Percentiles rank a stretch among this genome's conserved stretches.
phyloP scores from a whole-genome alignment of 1,140 invertebrate species.

The Agraylea sexmaculata region DNA sequence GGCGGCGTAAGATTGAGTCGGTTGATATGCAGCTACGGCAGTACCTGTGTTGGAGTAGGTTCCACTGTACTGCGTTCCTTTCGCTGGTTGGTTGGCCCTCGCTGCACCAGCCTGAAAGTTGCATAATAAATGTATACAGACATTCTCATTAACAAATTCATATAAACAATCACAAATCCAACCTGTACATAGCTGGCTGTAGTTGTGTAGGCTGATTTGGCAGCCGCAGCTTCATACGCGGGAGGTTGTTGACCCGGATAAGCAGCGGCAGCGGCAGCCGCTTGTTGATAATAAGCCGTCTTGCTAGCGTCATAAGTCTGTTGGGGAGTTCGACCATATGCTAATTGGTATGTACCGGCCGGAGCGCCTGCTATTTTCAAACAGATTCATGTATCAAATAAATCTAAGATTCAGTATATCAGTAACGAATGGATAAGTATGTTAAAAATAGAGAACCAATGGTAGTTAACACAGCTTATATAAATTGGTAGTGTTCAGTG shows the following conservation, averaged over 20 bases:
- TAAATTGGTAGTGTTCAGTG: too few relatives aligned
- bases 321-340: constrained; percentile 39
- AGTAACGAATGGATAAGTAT: too few relatives aligned
- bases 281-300: constrained; percentile 57
- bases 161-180: constrained; percentile 1
- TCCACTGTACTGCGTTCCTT: constrained; percentile 31
- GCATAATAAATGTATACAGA: too few relatives aligned
- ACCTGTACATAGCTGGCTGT: constrained; percentile 50
- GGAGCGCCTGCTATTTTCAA: constrained; percentile 39
- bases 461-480: too few relatives aligned
- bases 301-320: constrained; percentile 43
- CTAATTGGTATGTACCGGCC: constrained; percentile 22
- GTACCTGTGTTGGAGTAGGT: constrained; percentile 31
- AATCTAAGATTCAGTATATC: background rate
- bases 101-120: constrained; percentile 24
- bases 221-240: constrained; percentile 43
- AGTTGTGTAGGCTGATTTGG: constrained; percentile 54
- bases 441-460: too few relatives aligned
- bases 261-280: constrained; percentile 52
- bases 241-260: constrained; percentile 49
- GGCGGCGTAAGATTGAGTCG: constrained; percentile 27
- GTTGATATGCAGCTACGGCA: constrained; percentile 26
- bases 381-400: background rate
- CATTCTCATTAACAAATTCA: constrained; percentile 1
- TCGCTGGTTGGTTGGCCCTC: constrained; percentile 21